Conservation (phyloP, 1,140 invertebrate genomes). For the Condylostylus longicornis region DNA sequence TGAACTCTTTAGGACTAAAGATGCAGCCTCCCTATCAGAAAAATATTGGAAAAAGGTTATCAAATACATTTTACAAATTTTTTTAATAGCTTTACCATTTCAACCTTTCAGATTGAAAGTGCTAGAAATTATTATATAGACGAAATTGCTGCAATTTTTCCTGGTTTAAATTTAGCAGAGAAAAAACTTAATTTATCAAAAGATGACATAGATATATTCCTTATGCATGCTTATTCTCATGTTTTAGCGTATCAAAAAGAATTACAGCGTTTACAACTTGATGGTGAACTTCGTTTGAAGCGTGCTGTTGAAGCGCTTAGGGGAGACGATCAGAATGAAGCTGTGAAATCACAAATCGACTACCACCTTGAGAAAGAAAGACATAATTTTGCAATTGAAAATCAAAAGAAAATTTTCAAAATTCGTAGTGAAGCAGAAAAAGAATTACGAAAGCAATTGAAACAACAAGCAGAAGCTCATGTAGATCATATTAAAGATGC, state of each 20-base stretch:
- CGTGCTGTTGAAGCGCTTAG: slow-evolving; percentile 43
- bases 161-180: slow-evolving; percentile 47
- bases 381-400: slow-evolving; percentile 36
- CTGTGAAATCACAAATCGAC: slow-evolving; percentile 35
- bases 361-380: slow-evolving; percentile 39
- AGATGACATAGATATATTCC: slow-evolving; percentile 52
- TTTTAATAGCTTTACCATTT: background rate
- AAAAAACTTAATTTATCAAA: slow-evolving; percentile 45
- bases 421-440: slow-evolving; percentile 50
- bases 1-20: slow-evolving; percentile 39
- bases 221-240: slow-evolving; percentile 48
- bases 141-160: slow-evolving; percentile 56
- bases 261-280: slow-evolving; percentile 47
- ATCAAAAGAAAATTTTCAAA: slow-evolving; percentile 37
- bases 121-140: slow-evolving; percentile 53
- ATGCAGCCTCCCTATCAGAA: slow-evolving; percentile 43
- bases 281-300: slow-evolving; percentile 44
- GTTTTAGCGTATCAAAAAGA: slow-evolving; percentile 54
- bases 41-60: slow-evolving; percentile 50
- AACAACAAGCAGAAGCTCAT: slow-evolving; percentile 66
- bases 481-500: slow-evolving; percentile 65
- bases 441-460: slow-evolving; percentile 60
- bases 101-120: slow-evolving; percentile 34
- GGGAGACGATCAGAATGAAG: slow-evolving; percentile 29
- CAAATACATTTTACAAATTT: background rate